Conservation (phyloP, 2,888 invertebrate genomes). For the Lasioglossum oenotherae region DNA sequence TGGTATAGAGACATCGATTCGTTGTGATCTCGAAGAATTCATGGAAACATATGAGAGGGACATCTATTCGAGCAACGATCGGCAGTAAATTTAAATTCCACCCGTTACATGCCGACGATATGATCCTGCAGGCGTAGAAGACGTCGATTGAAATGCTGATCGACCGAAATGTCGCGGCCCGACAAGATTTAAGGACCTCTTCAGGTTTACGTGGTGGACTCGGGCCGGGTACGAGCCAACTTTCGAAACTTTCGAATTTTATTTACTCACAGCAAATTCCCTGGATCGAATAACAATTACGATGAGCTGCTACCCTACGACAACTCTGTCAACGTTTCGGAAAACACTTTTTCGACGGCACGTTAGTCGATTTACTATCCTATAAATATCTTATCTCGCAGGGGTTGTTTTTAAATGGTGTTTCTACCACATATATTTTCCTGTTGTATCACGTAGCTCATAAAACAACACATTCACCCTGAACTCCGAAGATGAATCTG, state of each 20-base stretch:
- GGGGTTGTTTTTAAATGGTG: no score
- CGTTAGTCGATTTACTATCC: background rate
- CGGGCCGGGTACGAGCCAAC: slow-evolving; percentile 18
- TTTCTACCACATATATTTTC: no score
- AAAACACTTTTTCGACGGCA: background rate
- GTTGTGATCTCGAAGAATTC: background rate
- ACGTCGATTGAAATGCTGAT: slow-evolving; percentile 60
- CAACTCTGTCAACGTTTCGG: slow-evolving; percentile 21
- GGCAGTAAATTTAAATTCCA: slow-evolving; percentile 62
- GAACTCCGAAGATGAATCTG: no score
- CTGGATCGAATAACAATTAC: slow-evolving; percentile 58
- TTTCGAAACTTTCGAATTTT: slow-evolving; percentile 48
- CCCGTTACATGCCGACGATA: slow-evolving; percentile 51
- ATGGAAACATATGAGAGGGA: slow-evolving; percentile 47
- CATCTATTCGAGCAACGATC: slow-evolving; percentile 29
- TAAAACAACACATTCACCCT: no score
- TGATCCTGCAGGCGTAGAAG: slow-evolving; percentile 52
- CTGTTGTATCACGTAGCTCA: no score
- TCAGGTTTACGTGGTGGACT: slow-evolving; percentile 40
- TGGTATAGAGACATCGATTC: background rate
- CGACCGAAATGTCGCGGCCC: slow-evolving; percentile 57
- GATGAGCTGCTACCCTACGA: background rate
- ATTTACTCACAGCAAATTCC: slow-evolving; percentile 35
- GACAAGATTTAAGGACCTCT: slow-evolving; percentile 59
- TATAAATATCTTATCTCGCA: background rate